Conservation (phyloP, 2,888 invertebrate species). For the Eustalomyia histrio region DNA sequence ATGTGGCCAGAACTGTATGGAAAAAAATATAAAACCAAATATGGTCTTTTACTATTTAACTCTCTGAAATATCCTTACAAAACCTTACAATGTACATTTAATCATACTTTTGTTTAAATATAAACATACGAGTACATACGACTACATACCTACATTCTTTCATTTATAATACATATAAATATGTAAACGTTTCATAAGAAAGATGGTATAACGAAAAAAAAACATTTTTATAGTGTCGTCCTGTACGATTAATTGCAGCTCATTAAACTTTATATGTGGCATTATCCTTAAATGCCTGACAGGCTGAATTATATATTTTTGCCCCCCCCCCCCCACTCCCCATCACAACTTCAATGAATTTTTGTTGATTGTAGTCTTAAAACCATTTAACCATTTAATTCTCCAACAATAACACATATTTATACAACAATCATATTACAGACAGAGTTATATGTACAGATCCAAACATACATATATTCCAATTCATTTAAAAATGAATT, state of each 20-base stretch:
- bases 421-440: constrained; percentile 21
- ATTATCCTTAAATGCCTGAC: constrained; percentile 67
- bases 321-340: too few species aligned
- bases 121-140: background rate
- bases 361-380: constrained; percentile 57
- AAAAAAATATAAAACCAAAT: background rate
- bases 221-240: constrained; percentile 67
- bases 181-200: background rate
- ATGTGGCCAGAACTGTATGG: background rate
- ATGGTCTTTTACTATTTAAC: constrained; percentile 9
- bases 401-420: constrained; percentile 62
- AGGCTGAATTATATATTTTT: constrained; percentile 33
- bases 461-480: background rate
- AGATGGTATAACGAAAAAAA: background rate
- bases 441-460: background rate
- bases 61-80: constrained; percentile 17
- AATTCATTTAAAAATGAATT: constrained; percentile 58
- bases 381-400: constrained; percentile 65
- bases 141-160: too few species aligned
- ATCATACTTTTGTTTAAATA: constrained; percentile 37
- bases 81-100: constrained; percentile 44
- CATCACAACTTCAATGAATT: constrained; percentile 11
- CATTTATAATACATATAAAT: background rate
- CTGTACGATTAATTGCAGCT: constrained; percentile 79
- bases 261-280: constrained; percentile 78